Evolutionary conservation across 2,113 vertebrate genomes (phyloP), one percentile per base, ranked within the genome.

Genomic region (Dendrocopos noguchii): DNA sequence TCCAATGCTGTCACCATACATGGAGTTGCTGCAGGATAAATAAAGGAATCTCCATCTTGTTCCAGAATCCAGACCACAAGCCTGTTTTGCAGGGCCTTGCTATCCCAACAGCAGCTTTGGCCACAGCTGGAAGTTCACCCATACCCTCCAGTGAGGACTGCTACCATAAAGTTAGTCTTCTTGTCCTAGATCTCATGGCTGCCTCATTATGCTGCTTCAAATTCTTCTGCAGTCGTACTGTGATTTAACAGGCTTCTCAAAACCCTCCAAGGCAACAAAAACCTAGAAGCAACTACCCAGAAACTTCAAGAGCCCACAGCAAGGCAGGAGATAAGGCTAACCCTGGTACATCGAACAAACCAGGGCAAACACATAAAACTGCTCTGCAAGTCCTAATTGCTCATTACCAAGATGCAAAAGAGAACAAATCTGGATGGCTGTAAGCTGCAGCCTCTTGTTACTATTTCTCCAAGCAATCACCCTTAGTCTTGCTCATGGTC

Each of bases 321-420:
- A 87, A 73, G 52, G 13, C 31, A 47, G 67, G 50, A 73, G 55
- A 80, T 18, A 36, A 82, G 36, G 28, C 61, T 56, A 86, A 70
- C 7, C 24, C 78, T 44, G 60, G 18, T 39, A 59, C 64, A 47
- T 4, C 52, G n/a, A 46, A 55, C 2, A 7, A 87, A 89, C 52
- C 46, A 88, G 88, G 9, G 4, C 66, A 95, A 91, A 73, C 14
- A 82, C 88, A 92, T 84, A 88, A 94, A 93, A 12, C 64, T 79
- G 25, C 36, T 64, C 29, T 87, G 36, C 50, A 82, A 82, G 74
- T 65, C 70, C 64, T 80, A 86, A 86, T 79, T 76, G 78, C 71
- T 93, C 67, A 65, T 91, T 84, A 84, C 59, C 46, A 80, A 89
- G 56, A 87, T 66, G 73, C 53, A 70, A 61, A 95, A 42, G 44